phyloP scores from a whole-genome alignment of 1,140 invertebrate genomes.

The Calosoma granatense region DNA sequence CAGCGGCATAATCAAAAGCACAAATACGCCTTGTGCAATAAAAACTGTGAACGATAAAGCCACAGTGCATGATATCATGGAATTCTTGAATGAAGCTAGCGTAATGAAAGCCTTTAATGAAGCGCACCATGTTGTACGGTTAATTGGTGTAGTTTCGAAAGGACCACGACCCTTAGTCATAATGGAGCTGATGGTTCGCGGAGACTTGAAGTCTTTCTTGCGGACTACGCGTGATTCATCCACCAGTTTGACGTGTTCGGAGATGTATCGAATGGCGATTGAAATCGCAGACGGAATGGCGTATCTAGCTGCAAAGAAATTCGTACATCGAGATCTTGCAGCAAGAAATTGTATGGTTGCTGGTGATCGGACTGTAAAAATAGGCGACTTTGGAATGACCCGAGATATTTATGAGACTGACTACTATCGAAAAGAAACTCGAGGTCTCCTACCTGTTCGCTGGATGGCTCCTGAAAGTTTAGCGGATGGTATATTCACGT shows the following conservation, averaged over 20 bases:
- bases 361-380: constrained; percentile 57
- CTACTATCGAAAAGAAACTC: constrained; percentile 58
- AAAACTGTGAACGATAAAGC: constrained; percentile 89
- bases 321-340: constrained; percentile 67
- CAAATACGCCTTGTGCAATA: constrained; percentile 68
- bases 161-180: constrained; percentile 54
- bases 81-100: constrained; percentile 92
- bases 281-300: constrained; percentile 77
- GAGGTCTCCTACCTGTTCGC: constrained; percentile 54
- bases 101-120: constrained; percentile 81
- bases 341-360: constrained; percentile 71
- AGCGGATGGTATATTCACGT: constrained; percentile 62
- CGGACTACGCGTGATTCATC: constrained; percentile 32
- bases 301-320: constrained; percentile 59
- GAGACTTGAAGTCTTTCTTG: constrained; percentile 60
- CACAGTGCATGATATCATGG: constrained; percentile 66
- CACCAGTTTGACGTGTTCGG: constrained; percentile 28
- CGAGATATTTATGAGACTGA: constrained; percentile 66
- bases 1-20: constrained; percentile 24
- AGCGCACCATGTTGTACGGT: constrained; percentile 51
- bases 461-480: constrained; percentile 76
- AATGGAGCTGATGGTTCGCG: constrained; percentile 68
- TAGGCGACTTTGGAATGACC: constrained; percentile 61
- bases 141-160: constrained; percentile 60
- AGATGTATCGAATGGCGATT: constrained; percentile 50